Percentiles rank a stretch among this genome's conserved stretches.
phyloP scores from a whole-genome alignment of 2,888 invertebrate species.

The Nezara viridula region DNA sequence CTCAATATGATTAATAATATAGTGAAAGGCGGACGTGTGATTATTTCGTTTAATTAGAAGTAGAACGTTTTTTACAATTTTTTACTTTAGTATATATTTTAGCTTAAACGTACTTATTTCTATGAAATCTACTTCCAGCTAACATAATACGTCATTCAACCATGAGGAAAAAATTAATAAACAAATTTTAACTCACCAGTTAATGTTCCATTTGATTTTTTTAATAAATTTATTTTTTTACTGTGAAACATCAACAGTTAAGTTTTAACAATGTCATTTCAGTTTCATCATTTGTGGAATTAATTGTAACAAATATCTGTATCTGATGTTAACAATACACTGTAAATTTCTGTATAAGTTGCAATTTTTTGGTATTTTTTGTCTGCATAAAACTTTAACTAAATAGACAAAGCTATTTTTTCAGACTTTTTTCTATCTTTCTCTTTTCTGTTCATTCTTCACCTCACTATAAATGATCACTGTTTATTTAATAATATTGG shows the following conservation, averaged over 20 bases:
- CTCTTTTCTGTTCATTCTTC: constrained; percentile 41
- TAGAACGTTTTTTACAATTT: too few relatives aligned
- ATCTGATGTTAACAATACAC: not conserved
- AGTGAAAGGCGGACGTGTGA: too few relatives aligned
- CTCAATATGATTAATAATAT: not conserved
- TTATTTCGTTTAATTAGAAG: too few relatives aligned
- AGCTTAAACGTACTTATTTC: not conserved
- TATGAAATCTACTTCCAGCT: not conserved
- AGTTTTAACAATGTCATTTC: not conserved
- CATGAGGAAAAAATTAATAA: not conserved
- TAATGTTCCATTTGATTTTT: not conserved
- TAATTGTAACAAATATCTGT: constrained; percentile 16
- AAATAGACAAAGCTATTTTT: constrained; percentile 38
- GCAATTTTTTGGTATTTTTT: constrained; percentile 39
- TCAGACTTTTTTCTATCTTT: constrained; percentile 45
- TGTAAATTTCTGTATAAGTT: constrained; percentile 1
- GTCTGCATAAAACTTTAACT: constrained; percentile 44
- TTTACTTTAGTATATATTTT: not conserved
- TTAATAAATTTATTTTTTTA: not conserved
- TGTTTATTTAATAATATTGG: not conserved
- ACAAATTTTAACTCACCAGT: not conserved
- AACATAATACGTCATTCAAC: not conserved
- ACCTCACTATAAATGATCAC: not conserved
- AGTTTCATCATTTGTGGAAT: constrained; percentile 24
- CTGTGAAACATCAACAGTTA: not conserved